A percentile compares a stretch with the other conserved stretches of the same genome.
phyloP scores from a whole-genome alignment of 2,888 invertebrate species.

The Pandemis corylana region DNA sequence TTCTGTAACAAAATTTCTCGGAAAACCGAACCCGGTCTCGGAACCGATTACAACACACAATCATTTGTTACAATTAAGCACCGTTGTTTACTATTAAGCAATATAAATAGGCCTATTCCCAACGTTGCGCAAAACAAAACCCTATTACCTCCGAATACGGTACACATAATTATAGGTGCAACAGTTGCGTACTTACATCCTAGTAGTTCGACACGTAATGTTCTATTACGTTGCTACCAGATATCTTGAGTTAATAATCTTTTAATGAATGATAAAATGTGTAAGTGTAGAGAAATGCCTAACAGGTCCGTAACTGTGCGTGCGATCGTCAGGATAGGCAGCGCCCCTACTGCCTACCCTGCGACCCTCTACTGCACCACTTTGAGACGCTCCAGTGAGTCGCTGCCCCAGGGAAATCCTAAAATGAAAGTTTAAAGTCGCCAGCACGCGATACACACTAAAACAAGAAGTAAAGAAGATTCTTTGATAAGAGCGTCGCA shows the following conservation, averaged over 20 bases:
- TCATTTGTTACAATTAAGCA: constrained; percentile 41
- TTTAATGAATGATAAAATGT: neutral
- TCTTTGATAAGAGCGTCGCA: no score
- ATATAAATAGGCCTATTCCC: constrained; percentile 22
- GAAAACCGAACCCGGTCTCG: constrained; percentile 26
- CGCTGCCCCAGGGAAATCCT: no score
- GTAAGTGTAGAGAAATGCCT: neutral
- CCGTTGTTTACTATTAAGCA: constrained; percentile 40
- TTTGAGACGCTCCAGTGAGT: no score
- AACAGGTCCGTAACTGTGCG: no score
- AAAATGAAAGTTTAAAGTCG: no score
- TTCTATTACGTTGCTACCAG: constrained; percentile 35
- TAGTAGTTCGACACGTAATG: constrained; percentile 40
- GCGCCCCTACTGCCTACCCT: no score
- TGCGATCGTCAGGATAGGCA: no score
- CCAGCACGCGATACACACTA: no score
- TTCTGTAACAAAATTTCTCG: constrained; percentile 17
- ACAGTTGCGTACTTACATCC: constrained; percentile 36
- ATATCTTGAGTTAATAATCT: neutral
- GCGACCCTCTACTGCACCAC: no score
- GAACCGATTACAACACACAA: constrained; percentile 32
- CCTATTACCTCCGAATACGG: constrained; percentile 26
- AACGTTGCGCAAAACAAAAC: constrained; percentile 15
- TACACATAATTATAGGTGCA: constrained; percentile 27
- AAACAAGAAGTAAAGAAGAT: no score